phyloP scores from a whole-genome alignment of 2,797 vertebrate species.

The Ispidina picta region DNA sequence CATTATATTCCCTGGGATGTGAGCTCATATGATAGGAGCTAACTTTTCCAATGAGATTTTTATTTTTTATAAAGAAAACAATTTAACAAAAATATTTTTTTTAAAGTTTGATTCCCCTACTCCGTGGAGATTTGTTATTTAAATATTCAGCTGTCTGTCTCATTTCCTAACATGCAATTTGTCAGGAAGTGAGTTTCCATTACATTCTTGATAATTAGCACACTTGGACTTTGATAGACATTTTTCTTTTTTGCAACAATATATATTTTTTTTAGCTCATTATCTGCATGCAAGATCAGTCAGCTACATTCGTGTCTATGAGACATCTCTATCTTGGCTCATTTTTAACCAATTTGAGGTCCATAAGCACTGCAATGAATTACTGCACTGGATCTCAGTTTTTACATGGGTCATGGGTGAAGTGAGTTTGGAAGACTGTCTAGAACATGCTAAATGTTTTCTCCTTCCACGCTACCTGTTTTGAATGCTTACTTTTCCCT shows the following conservation, averaged over 20 bases:
- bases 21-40: background rate
- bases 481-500: background rate
- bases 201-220: conserved; percentile 55
- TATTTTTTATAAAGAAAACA: conserved; percentile 31
- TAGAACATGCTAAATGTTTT: background rate
- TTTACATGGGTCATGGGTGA: background rate
- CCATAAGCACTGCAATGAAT: background rate
- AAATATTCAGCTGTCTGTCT: conserved; percentile 58
- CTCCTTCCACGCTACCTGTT: background rate
- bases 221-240: conserved; percentile 58
- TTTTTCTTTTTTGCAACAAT: conserved; percentile 27
- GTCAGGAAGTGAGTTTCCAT: conserved; percentile 56
- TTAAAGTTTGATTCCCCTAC: background rate
- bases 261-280: conserved; percentile 29
- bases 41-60: conserved; percentile 28
- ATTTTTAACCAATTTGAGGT: background rate
- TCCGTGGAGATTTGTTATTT: conserved; percentile 7
- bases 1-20: background rate
- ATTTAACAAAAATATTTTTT: background rate
- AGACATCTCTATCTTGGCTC: background rate
- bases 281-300: conserved; percentile 41
- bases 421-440: background rate
- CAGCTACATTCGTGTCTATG: conserved; percentile 30
- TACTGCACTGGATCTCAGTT: background rate
- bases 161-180: conserved; percentile 51